Base-by-base conservation (phyloP, 2,797 vertebrate genomes). In the Alosa sapidissima region DNA sequence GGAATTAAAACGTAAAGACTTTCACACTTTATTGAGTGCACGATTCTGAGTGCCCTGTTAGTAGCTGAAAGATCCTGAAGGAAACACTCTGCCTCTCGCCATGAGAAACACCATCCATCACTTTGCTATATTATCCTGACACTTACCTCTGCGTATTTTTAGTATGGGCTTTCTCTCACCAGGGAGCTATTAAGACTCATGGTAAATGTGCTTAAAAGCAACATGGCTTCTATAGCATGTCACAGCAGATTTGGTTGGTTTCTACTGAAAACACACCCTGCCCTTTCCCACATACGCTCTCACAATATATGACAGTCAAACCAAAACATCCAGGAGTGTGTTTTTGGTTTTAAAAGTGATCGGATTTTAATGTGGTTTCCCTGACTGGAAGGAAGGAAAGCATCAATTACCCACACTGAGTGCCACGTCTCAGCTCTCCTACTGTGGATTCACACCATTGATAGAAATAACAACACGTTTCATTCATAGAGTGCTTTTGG, bases 291-390 rank as follows among this genome's bases (percentile, higher is more conserved):
- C 45, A 9, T 48, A 82, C 21, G 1, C 36, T 48, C 33, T 47
- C 65, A 14, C 13, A 10, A 49, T 45, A 36, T 16, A 19, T 47
- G 72, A 47, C 85, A 68, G 3, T 6, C 86, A 88, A 87, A 47
- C 82, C 82, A 87, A 87, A 87, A 89, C 87, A 86, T 90, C 82
- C 85, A 7, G 9, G 60, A 87, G 86, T 81, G 84, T 54, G 51
- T 62, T 82, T 81, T 82, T 84, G 88, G 72, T 19, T 47, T 21
- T 7, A 45, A 87, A 51, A 82, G 72, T 87, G 85, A 89, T 89
- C 89, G 87, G 84, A n/a, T 89, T 88, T 89, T 90, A 87, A 89
- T 88, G 86, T 83, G 11, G 86, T 28, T 48, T 85, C 84, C 87
- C 86, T 85, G 81, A 85, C 81, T 55, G 87, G 55, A 87, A n/a